phyloP scores from a whole-genome alignment of 2,888 invertebrate species.

The Eilema depressum region DNA sequence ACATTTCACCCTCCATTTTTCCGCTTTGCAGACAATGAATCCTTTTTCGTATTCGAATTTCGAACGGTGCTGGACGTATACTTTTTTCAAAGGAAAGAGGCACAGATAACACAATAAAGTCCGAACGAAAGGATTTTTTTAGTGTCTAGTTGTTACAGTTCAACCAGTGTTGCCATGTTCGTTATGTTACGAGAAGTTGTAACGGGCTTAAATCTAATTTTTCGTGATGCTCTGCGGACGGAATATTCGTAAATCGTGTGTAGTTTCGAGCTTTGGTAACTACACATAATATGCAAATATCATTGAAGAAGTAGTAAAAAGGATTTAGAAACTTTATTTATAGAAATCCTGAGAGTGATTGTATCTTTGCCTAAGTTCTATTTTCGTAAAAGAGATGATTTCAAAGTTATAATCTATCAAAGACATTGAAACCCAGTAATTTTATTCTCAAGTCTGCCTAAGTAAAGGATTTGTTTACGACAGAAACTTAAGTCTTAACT shows the following conservation, averaged over 20 bases:
- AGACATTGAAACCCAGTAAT: background rate
- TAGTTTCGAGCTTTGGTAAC: background rate
- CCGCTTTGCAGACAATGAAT: slow-evolving; percentile 39
- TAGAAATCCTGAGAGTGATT: no score
- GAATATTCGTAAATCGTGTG: slow-evolving; percentile 28
- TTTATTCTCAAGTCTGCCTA: slow-evolving; percentile 9
- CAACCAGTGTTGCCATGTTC: slow-evolving; percentile 59
- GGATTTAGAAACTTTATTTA: background rate
- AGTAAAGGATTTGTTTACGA: slow-evolving; percentile 37
- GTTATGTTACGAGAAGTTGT: slow-evolving; percentile 64
- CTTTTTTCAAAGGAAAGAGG: slow-evolving; percentile 45
- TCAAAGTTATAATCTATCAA: slow-evolving; percentile 11
- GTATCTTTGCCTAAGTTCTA: background rate
- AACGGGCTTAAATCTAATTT: slow-evolving; percentile 58
- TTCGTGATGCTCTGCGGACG: slow-evolving; percentile 46
- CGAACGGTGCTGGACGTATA: slow-evolving; percentile 35
- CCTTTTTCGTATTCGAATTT: slow-evolving; percentile 40
- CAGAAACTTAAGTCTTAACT: slow-evolving; percentile 33
- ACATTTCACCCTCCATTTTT: slow-evolving; percentile 33
- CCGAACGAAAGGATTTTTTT: slow-evolving; percentile 49
- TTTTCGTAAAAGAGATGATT: background rate
- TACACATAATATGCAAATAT: background rate
- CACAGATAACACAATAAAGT: slow-evolving; percentile 60
- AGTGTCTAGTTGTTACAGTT: slow-evolving; percentile 32
- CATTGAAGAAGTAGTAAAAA: background rate